Percentiles rank a stretch among this genome's conserved stretches.
Conservation (phyloP, 2,797 vertebrate species). For the Falco columbarius region DNA sequence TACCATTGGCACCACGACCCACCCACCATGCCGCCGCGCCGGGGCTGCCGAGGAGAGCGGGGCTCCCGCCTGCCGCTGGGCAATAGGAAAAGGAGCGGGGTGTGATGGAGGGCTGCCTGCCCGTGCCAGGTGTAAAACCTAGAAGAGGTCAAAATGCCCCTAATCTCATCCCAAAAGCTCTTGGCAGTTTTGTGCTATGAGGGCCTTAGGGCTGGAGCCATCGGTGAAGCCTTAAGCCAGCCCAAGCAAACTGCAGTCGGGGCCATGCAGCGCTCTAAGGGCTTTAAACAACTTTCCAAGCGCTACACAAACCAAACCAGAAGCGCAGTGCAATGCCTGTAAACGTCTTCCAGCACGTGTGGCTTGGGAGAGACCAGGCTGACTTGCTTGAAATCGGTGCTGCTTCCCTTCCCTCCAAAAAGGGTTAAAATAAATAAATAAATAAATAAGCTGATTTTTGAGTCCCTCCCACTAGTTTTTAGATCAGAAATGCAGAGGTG, state of each 20-base stretch:
- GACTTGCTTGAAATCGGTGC: background rate
- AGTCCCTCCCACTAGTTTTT: conserved; percentile 45
- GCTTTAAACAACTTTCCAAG: background rate
- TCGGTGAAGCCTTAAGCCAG: background rate
- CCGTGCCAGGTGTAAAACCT: background rate
- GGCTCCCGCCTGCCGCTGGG: background rate
- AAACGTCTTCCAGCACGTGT: rapidly evolving
- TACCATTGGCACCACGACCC: rapidly evolving
- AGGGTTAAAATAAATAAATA: background rate
- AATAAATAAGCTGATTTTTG: background rate
- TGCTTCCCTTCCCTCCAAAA: background rate
- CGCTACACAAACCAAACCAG: background rate
- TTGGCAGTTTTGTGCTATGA: background rate
- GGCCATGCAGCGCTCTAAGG: rapidly evolving
- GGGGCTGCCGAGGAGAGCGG: background rate
- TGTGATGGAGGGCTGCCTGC: background rate
- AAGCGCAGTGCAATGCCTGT: background rate
- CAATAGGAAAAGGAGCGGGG: background rate
- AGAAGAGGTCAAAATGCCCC: background rate
- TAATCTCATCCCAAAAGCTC: background rate
- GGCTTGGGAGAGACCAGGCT: background rate
- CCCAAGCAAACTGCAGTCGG: background rate
- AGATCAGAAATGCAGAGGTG: conserved; percentile 54
- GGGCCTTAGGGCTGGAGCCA: background rate
- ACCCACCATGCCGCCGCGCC: too few species aligned